Conservation (phyloP, 92 coral and sea anemone species). For the Nematostella vectensis region DNA sequence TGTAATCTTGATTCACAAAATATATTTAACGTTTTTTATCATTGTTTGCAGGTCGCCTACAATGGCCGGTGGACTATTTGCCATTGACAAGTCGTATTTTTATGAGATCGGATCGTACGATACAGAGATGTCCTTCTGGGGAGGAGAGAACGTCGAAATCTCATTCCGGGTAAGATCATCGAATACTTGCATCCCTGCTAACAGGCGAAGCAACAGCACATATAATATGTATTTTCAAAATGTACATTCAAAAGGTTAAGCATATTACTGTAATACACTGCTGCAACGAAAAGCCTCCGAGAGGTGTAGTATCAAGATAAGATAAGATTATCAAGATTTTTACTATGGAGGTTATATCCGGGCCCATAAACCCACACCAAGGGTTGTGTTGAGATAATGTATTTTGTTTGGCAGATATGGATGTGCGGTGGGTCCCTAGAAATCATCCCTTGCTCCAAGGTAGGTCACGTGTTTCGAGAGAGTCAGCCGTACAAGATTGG, state of each 20-base stretch:
- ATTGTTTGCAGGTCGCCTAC: slow-evolving; percentile 77
- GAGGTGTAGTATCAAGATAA: too few species aligned
- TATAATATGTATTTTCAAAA: too few species aligned
- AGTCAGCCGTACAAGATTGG: slow-evolving; percentile 92
- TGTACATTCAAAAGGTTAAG: too few species aligned
- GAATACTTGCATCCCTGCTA: neutral
- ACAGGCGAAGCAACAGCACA: neutral
- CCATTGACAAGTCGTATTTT: slow-evolving; percentile 77
- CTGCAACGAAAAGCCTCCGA: too few species aligned
- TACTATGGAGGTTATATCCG: too few species aligned
- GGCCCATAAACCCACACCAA: too few species aligned
- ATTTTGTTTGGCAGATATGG: slow-evolving; percentile 96
- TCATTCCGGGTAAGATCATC: slow-evolving; percentile 74
- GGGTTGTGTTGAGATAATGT: too few species aligned
- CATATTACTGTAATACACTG: too few species aligned
- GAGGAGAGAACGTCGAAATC: slow-evolving; percentile 96
- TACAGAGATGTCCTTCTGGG: slow-evolving; percentile 97
- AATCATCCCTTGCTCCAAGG: slow-evolving; percentile 94
- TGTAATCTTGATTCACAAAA: too few species aligned
- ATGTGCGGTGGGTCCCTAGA: slow-evolving; percentile 98
- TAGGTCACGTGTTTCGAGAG: slow-evolving; percentile 98
- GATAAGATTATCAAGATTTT: too few species aligned
- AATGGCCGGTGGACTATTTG: slow-evolving; percentile 98
- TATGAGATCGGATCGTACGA: slow-evolving; percentile 93
- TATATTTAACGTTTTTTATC: too few species aligned